Percentiles rank a stretch among this genome's conserved stretches.
phyloP scores from a whole-genome alignment of 2,113 vertebrate species.

The Xiphophorus couchianus region DNA sequence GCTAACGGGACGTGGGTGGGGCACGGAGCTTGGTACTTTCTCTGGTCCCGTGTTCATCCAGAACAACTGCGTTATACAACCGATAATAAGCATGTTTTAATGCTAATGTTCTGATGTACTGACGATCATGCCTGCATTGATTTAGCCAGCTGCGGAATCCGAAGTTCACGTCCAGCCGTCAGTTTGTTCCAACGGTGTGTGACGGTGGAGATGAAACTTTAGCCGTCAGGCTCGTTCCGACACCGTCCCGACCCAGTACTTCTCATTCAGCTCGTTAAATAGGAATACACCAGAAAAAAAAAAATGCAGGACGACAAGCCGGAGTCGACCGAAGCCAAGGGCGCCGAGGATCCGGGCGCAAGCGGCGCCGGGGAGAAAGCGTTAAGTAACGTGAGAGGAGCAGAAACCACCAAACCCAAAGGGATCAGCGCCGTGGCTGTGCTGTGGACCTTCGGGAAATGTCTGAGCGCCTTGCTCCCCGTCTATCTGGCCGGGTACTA shows the following conservation, averaged over 20 bases:
- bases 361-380: constrained; percentile 25
- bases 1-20: constrained; percentile 57
- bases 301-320: constrained; percentile 63
- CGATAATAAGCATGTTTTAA: background rate
- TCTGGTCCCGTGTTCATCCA: background rate
- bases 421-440: constrained; percentile 77
- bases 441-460: constrained; percentile 86
- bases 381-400: background rate
- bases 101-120: background rate
- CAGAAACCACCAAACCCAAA: constrained; percentile 8
- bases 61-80: background rate
- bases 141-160: background rate
- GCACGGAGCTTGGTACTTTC: constrained; percentile 12
- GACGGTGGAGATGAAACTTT: constrained; percentile 21
- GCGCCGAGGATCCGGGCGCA: constrained; percentile 24
- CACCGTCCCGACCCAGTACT: background rate
- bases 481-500: constrained; percentile 89
- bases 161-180: background rate
- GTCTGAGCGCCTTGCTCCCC: constrained; percentile 85
- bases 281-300: background rate
- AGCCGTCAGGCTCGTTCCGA: background rate
- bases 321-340: constrained; percentile 37
- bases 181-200: background rate
- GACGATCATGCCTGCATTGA: background rate
- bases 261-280: background rate